These are phyloP conservation scores for Mellilla xanthometata DNA, from an alignment of 2,888 invertebrate species.

Conservation along the genomic window DNA sequence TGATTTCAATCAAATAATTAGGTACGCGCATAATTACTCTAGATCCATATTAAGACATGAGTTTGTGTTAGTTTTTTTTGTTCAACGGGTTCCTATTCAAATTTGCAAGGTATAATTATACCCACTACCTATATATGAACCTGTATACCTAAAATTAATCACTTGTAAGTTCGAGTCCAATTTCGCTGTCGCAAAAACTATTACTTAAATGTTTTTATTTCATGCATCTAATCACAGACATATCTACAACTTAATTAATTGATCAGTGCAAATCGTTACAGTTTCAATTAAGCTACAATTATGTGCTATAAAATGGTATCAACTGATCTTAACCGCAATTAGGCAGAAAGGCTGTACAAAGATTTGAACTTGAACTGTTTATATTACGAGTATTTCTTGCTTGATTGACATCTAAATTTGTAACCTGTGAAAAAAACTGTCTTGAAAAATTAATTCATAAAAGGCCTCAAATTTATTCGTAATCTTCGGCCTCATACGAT, in stretches of 20 bases:
- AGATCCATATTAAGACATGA: not conserved
- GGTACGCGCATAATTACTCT: not conserved
- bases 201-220: constrained; percentile 22
- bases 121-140: too few relatives aligned
- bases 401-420: too few relatives aligned
- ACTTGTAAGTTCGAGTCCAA: not conserved
- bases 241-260: constrained; percentile 29
- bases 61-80: too few relatives aligned
- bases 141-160: constrained; percentile 16
- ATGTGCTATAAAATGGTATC: constrained; percentile 23
- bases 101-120: too few relatives aligned
- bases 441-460: too few relatives aligned
- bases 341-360: constrained; percentile 9
- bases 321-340: constrained; percentile 17
- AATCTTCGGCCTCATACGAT: too few relatives aligned
- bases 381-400: too few relatives aligned
- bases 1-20: constrained; percentile 6
- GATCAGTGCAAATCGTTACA: constrained; percentile 29
- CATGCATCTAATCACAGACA: constrained; percentile 18
- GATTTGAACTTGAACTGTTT: too few relatives aligned
- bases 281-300: constrained; percentile 29
- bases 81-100: too few relatives aligned
- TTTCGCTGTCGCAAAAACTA: constrained; percentile 25
- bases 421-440: too few relatives aligned
- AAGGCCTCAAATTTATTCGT: too few relatives aligned